Evolutionary conservation across 2,113 vertebrate species (phyloP), one percentile per base, ranked within the genome.

Genomic region (Rhagologus leucostigma): DNA sequence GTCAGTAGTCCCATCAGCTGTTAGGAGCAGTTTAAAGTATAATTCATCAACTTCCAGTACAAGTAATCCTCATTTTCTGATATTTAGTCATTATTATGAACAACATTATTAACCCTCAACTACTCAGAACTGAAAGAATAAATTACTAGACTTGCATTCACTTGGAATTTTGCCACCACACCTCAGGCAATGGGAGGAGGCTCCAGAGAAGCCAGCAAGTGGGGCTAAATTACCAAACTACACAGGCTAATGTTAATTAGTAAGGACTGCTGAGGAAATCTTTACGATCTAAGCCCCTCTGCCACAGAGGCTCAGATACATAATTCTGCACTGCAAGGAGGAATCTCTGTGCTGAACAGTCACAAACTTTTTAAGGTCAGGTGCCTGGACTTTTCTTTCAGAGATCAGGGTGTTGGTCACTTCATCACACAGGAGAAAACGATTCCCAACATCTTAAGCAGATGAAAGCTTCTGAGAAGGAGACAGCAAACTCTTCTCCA

Each of bases 41-140:
- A 87, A 89, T 89, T 56, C 60, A 91, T 92, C 80, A 97, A 56
- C 35, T 74, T 90, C 67, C 85, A 88, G n/a, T 15, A 39, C 20
- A 85, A 52, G 63, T 42, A 87, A 68, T 68, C 76, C 16, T 82
- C n/a, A 69, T 90, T 84, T 91, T 75, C 41, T 73, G 79, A 75
- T 82, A 78, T 59, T 78, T 84, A 93, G 52, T 60, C 57, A 27
- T 71, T 94, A 78, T 75, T 84, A 95, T 27, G 39, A 94, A 65
- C 33, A 63, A 37, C 23, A 41, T 78, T 86, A 85, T 86, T 87
- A 97, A 78, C 64, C 35, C 83, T 74, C 60, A 77, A 59, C 26
- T 17, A 80, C 16, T 84, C 42, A 80, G 18, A 77, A 69, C 41
- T 20, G 26, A 39, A 84, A 53, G n/a, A 69, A 80, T 27, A 79